A percentile compares a stretch with the other conserved stretches of the same genome.
These are phyloP conservation scores for Oxyruncus cristatus DNA, from an alignment of 2,113 vertebrate species.

Conservation along the genomic window DNA sequence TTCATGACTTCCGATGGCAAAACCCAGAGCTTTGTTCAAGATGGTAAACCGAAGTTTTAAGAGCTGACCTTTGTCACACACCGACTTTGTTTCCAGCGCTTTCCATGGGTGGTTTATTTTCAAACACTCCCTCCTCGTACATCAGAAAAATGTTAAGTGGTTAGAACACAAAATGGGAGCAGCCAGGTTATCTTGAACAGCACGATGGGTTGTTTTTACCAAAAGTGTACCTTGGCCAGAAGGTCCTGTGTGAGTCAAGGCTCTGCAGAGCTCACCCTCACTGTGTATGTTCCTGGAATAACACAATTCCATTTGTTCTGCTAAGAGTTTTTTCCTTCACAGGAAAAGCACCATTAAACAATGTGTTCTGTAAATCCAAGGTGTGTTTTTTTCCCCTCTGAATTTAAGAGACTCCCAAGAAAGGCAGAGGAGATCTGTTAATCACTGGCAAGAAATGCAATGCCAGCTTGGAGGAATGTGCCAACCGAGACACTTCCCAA, in stretches of 20 bases:
- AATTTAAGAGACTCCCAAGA: background rate
- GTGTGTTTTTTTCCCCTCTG: background rate
- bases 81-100: background rate
- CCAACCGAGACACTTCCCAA: background rate
- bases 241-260: constrained; percentile 33
- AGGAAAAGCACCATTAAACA: constrained; percentile 51
- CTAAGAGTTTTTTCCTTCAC: constrained; percentile 2
- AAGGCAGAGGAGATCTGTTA: background rate
- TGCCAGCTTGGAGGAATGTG: background rate
- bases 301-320: constrained; percentile 55
- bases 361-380: background rate
- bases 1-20: background rate
- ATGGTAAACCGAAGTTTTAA: background rate
- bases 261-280: background rate
- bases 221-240: constrained; percentile 46
- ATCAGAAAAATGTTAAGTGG: constrained; percentile 36
- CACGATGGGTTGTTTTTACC: constrained; percentile 19
- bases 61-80: background rate
- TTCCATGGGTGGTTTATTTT: constrained; percentile 31
- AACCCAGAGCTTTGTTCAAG: background rate
- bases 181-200: constrained; percentile 19
- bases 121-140: background rate
- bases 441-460: background rate
- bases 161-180: background rate
- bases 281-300: constrained; percentile 36